phyloP scores from a whole-genome alignment of 2,113 vertebrate species.

The Nesospiza acunhae region DNA sequence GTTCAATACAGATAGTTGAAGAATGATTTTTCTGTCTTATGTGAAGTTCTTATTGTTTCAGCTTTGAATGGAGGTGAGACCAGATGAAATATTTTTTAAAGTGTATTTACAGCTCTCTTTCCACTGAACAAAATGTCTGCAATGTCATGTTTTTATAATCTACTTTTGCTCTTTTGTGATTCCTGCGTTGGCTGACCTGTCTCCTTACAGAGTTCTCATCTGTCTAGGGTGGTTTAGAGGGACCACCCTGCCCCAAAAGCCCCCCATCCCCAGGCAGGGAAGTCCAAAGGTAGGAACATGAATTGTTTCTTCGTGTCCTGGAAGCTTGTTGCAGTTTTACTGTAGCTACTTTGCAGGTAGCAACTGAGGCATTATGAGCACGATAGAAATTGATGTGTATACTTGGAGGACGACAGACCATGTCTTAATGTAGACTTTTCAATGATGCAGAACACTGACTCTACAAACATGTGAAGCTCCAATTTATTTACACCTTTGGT shows the following conservation, averaged over 20 bases:
- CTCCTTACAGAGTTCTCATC: background rate
- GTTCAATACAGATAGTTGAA: background rate
- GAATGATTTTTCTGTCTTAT: background rate
- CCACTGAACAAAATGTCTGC: background rate
- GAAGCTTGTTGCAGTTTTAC: background rate
- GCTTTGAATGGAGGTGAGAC: background rate
- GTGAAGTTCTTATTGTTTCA: background rate
- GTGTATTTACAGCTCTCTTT: background rate
- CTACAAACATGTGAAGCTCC: background rate
- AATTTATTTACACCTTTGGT: conserved; percentile 23
- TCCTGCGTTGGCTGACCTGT: background rate
- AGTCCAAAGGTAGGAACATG: background rate
- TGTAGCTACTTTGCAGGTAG: background rate
- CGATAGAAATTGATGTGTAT: background rate
- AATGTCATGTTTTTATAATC: background rate
- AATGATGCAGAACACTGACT: background rate
- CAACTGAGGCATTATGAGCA: background rate
- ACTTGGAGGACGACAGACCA: background rate
- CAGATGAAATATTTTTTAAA: background rate
- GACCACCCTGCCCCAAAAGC: background rate
- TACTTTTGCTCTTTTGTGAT: background rate
- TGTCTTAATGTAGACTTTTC: background rate
- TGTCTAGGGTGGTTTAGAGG: background rate
- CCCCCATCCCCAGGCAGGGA: background rate
- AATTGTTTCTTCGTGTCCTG: background rate